Evolutionary conservation across 2,113 vertebrate species (phyloP), one percentile per base, ranked within the genome.

Genomic region (Erythrocebus patas): DNA sequence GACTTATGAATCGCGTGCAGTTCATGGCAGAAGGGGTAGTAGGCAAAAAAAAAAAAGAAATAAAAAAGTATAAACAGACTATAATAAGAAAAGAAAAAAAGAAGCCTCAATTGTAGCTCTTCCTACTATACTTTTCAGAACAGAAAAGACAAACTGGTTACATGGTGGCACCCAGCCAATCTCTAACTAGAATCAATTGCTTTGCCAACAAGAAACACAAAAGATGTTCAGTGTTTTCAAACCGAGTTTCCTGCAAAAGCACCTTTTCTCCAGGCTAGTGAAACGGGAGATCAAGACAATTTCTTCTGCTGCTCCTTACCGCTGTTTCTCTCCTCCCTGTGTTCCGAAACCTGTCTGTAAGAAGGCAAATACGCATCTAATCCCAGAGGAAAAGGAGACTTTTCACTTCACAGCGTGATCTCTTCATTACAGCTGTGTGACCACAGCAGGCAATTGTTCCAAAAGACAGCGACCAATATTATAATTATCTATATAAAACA

Each of bases 141-240:
- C 40, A 98, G 96, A 98, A 97, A 97, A 98, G 98, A 98, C 92
- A 14, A 97, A 98, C 98, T 97, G 97, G 97, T 97, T 95, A 93
- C 94, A 86, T 8, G 8, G 97, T 99, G 98, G 98, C 98, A 97
- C 96, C 72, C 96, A 92, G 99, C 98, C 99, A 99, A 98, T 98
- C 98, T 99, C 98, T 98, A 98, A 98, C 97, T 98, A 98, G 98
- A 98, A 99, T 98, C 99, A 98, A 98, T 98, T 98, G 98, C 98
- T 99, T 98, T 99, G 98, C 98, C 98, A 99, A 98, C 20, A 4
- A 95, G 97, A 92, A 98, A 97, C 98, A 99, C 98, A 98, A 99
- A 99, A 98, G 98, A 99, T 98, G 98, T 98, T 99, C 98, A 98
- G 98, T 99, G 98, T 99, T 99, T 99, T 98, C 98, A 99, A 99